These are phyloP conservation scores for Distichodus sexfasciatus DNA, from an alignment of 2,797 vertebrate species.

Conservation along the genomic window DNA sequence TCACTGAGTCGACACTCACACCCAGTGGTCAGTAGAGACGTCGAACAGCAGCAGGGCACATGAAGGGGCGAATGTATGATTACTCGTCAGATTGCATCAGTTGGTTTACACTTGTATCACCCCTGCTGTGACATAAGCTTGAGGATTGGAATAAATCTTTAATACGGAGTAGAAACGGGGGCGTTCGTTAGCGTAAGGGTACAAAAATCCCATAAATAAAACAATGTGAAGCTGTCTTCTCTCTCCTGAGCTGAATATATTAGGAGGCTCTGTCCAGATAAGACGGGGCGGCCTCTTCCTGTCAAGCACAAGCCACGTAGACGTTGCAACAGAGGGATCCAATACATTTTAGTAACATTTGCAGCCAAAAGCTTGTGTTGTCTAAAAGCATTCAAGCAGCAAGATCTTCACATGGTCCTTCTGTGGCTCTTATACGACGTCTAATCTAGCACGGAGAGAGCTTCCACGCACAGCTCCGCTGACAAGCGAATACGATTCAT, in stretches of 20 bases:
- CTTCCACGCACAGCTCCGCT: slow-evolving; percentile 15
- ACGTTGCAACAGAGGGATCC: not conserved
- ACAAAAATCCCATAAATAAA: slow-evolving; percentile 42
- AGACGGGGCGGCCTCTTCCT: slow-evolving; percentile 4
- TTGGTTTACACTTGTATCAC: slow-evolving; percentile 23
- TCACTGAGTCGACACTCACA: slow-evolving; percentile 9
- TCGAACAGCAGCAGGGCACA: not conserved
- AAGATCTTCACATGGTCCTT: slow-evolving; percentile 16
- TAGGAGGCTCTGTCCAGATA: not conserved
- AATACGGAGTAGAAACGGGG: slow-evolving; percentile 14
- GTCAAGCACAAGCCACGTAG: too few relatives aligned
- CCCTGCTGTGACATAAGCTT: slow-evolving; percentile 17
- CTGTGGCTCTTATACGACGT: not conserved
- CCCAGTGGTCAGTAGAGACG: slow-evolving; percentile 8
- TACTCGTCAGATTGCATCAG: not conserved
- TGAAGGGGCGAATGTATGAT: slow-evolving; percentile 6
- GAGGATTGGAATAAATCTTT: slow-evolving; percentile 35
- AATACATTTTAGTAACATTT: not conserved
- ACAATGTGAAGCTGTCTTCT: slow-evolving; percentile 16
- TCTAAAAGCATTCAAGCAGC: not conserved
- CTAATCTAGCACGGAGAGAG: slow-evolving; percentile 29
- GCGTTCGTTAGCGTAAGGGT: slow-evolving; percentile 11
- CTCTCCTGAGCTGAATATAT: slow-evolving; percentile 20
- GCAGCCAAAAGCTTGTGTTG: not conserved
- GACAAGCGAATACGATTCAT: slow-evolving; percentile 34